Evolutionary conservation across 2,888 invertebrate species (phyloP).

Genomic region (Cheilosia scutellata): DNA sequence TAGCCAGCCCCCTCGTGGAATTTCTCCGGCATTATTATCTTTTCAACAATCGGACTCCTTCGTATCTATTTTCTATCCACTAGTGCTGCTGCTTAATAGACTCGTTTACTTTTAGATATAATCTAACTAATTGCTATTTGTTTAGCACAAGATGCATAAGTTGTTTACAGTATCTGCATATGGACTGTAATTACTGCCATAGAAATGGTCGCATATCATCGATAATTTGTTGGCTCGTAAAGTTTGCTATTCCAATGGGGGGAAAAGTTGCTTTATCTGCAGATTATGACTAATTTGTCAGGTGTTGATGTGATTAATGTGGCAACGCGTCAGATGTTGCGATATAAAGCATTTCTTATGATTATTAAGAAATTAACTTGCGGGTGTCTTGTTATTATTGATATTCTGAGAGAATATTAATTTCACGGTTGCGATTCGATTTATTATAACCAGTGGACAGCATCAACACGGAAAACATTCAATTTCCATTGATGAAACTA

Average conservation of each 20-base stretch:
- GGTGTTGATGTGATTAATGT: constrained; percentile 46
- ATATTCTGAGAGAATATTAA: too few species aligned
- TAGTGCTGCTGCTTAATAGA: constrained; percentile 33
- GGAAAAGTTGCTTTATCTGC: constrained; percentile 7
- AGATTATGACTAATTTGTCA: constrained; percentile 40
- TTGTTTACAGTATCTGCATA: constrained; percentile 25
- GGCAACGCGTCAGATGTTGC: neutral
- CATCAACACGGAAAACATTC: too few species aligned
- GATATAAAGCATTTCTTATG: neutral
- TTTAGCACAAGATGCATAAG: constrained; percentile 34
- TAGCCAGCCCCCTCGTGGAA: constrained; percentile 4
- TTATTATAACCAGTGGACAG: too few species aligned
- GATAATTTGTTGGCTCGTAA: constrained; percentile 27
- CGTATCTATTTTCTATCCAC: constrained; percentile 25
- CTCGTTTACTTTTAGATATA: constrained; percentile 39
- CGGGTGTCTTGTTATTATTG: neutral
- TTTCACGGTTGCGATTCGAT: too few species aligned
- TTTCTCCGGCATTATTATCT: constrained; percentile 22
- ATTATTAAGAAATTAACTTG: constrained; percentile 5
- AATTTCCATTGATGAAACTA: too few species aligned
- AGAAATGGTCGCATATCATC: constrained; percentile 30
- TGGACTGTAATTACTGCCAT: constrained; percentile 47
- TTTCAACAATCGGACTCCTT: constrained; percentile 31
- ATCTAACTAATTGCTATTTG: constrained; percentile 61
- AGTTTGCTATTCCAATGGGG: neutral